These are phyloP conservation scores for Drosophila kanapiae DNA, from an alignment of 1,140 invertebrate species.

Conservation along the genomic window DNA sequence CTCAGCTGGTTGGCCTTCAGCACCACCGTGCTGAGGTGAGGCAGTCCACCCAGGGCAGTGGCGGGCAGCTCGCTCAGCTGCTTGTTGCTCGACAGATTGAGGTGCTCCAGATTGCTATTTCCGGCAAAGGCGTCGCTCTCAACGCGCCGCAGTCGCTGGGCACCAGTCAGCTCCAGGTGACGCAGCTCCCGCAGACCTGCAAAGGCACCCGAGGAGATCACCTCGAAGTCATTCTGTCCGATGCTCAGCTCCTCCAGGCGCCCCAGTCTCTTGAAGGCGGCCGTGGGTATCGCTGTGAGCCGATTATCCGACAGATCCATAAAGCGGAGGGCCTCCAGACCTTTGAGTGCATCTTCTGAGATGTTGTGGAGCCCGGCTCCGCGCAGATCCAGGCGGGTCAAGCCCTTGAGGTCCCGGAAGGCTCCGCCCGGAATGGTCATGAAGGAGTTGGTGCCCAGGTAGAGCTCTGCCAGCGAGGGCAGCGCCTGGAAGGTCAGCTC, in stretches of 20 bases:
- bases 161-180: conserved; percentile 91
- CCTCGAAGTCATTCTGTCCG: conserved; percentile 92
- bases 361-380: conserved; percentile 92
- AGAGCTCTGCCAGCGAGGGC: conserved; percentile 92
- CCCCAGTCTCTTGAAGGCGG: conserved; percentile 89
- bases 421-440: conserved; percentile 90
- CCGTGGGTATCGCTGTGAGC: conserved; percentile 90
- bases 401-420: conserved; percentile 90
- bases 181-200: conserved; percentile 91
- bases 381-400: conserved; percentile 92
- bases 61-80: conserved; percentile 90
- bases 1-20: conserved; percentile 92
- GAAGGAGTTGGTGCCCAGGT: conserved; percentile 93
- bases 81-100: conserved; percentile 92
- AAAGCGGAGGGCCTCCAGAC: conserved; percentile 89
- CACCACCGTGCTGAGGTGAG: conserved; percentile 91
- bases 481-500: conserved; percentile 89
- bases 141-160: conserved; percentile 89
- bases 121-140: conserved; percentile 91
- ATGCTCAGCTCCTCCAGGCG: conserved; percentile 92
- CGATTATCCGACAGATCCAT: conserved; percentile 93
- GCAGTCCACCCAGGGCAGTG: conserved; percentile 90
- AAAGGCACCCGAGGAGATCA: conserved; percentile 90
- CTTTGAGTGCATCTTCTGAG: conserved; percentile 90
- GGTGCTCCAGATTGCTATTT: conserved; percentile 92